Percentiles rank a stretch among this genome's conserved stretches.
Conservation (phyloP, 1,140 invertebrate genomes). For the Oncopodura yosiiana region DNA sequence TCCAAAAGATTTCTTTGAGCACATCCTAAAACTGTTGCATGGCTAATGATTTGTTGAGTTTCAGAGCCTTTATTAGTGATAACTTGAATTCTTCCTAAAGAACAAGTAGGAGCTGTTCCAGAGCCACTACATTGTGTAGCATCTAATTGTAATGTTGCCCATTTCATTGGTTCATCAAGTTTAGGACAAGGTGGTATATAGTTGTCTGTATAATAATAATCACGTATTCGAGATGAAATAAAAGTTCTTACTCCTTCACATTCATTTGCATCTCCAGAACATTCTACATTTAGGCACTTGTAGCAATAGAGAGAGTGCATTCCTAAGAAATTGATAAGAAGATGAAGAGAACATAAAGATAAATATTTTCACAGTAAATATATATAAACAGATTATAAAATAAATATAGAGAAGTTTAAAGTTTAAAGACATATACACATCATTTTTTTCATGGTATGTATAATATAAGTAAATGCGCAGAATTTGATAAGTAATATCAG, state of each 20-base stretch:
- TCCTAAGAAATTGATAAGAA: neutral
- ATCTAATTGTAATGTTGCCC: conserved; percentile 12
- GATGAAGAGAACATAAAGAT: neutral
- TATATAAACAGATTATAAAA: no score
- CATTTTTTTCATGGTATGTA: neutral
- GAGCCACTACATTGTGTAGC: conserved; percentile 5
- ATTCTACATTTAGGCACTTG: conserved; percentile 20
- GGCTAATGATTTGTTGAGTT: neutral
- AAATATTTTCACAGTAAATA: neutral
- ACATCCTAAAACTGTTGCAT: conserved; percentile 28
- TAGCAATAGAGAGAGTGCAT: conserved; percentile 15
- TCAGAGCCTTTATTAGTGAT: neutral
- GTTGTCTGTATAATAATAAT: conserved; percentile 14
- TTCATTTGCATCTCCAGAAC: neutral
- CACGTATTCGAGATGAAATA: conserved; percentile 7
- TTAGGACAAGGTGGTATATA: conserved; percentile 21
- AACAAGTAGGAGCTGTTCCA: neutral
- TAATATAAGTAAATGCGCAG: neutral
- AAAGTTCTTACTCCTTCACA: conserved; percentile 17
- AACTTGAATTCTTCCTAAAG: conserved; percentile 13
- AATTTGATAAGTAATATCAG: neutral
- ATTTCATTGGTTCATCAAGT: conserved; percentile 1
- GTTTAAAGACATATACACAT: neutral
- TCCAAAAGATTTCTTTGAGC: conserved; percentile 9
- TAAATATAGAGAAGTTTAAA: neutral